phyloP scores from a whole-genome alignment of 2,888 invertebrate species.

The Caenorhabditis angaria region DNA sequence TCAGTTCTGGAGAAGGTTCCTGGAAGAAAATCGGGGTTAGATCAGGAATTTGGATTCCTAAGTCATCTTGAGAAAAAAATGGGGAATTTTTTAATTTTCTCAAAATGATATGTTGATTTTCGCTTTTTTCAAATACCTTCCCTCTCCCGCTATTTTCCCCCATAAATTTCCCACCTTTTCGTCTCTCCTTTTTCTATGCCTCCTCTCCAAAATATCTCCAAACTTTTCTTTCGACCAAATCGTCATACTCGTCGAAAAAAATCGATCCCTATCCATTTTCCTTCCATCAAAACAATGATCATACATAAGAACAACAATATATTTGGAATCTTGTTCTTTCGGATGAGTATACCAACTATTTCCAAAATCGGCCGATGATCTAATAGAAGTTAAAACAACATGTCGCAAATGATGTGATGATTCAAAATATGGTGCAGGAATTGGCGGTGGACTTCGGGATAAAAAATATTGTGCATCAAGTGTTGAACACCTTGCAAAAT shows the following conservation, averaged over 20 bases:
- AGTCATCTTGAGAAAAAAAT: not conserved
- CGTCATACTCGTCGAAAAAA: conserved; percentile 14
- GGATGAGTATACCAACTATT: conserved; percentile 9
- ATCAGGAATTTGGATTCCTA: no score
- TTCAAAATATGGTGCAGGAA: conserved; percentile 5
- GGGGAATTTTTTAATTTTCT: not conserved
- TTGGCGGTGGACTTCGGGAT: conserved; percentile 16
- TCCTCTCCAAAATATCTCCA: not conserved
- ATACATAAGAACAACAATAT: conserved; percentile 17
- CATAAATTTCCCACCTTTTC: not conserved
- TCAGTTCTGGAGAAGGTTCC: not conserved
- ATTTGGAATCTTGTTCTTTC: conserved; percentile 3
- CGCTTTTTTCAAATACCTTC: not conserved
- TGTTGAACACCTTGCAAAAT: no score
- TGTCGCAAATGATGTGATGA: conserved; percentile 12
- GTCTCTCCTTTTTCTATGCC: not conserved
- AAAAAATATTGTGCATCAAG: not conserved
- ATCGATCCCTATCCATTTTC: conserved; percentile 14
- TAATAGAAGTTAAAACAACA: conserved; percentile 16
- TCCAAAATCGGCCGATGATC: conserved; percentile 8
- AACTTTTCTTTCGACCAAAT: conserved; percentile 29
- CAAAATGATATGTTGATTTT: not conserved
- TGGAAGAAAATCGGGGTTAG: no score
- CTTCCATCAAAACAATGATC: conserved; percentile 6
- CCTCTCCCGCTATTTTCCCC: not conserved